A percentile compares a stretch with the other conserved stretches of the same genome.
Evolutionary conservation across 2,113 vertebrate genomes (phyloP).

Genomic region (Cyphomyrus plagiostoma): DNA sequence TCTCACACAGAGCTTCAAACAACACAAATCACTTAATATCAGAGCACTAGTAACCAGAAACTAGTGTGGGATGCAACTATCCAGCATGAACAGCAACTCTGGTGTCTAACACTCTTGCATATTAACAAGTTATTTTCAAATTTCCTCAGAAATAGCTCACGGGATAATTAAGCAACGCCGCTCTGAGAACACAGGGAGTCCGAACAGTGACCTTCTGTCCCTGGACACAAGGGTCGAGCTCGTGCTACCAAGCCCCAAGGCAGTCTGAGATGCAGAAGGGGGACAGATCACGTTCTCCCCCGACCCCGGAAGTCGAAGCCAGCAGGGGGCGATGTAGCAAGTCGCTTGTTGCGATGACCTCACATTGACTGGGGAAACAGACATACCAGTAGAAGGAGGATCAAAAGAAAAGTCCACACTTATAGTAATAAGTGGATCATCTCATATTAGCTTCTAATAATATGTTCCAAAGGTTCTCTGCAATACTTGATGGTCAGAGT

Average conservation of each 20-base stretch:
- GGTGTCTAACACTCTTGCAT: not conserved
- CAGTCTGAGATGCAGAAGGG: not conserved
- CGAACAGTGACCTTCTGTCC: not conserved
- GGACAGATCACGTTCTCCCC: not conserved
- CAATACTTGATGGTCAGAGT: not conserved
- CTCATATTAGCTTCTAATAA: not conserved
- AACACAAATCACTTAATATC: not conserved
- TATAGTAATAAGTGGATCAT: not conserved
- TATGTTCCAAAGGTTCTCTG: not conserved
- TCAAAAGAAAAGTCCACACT: not conserved
- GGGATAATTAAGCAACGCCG: not conserved
- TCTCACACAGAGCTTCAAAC: not conserved
- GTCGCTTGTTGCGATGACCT: not conserved
- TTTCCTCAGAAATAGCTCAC: not conserved
- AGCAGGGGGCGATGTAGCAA: not conserved
- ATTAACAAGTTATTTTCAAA: not conserved
- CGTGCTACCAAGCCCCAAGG: not conserved
- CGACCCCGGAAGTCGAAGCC: not conserved
- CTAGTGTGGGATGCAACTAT: not conserved
- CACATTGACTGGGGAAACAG: not conserved
- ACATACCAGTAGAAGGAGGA: not conserved
- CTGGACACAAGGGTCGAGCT: not conserved
- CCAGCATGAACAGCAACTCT: not conserved
- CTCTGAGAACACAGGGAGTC: not conserved
- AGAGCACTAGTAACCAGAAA: not conserved